These are phyloP conservation scores for Larimichthys crocea DNA, from an alignment of 2,113 vertebrate genomes.

Conservation along the genomic window DNA sequence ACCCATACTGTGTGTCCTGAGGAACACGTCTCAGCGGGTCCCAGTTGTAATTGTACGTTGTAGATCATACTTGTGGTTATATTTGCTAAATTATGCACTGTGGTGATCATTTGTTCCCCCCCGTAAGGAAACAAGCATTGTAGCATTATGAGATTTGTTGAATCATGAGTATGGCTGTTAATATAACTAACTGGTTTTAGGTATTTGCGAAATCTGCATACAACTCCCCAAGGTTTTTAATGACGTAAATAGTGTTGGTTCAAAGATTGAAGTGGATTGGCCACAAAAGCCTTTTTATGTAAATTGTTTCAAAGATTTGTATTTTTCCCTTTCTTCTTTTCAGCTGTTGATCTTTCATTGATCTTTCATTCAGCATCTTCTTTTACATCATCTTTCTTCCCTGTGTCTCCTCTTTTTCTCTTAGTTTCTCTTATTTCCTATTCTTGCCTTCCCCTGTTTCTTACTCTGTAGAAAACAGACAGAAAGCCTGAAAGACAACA, in stretches of 20 bases:
- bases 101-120: background rate
- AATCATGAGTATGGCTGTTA: background rate
- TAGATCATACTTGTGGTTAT: background rate
- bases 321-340: too few species aligned
- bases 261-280: slow-evolving; percentile 29
- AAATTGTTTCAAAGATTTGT: background rate
- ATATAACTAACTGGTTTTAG: slow-evolving; percentile 7
- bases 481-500: slow-evolving; percentile 31
- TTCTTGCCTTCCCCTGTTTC: background rate
- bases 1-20: background rate
- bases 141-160: background rate
- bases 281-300: slow-evolving; percentile 11
- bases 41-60: background rate
- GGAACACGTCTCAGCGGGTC: background rate
- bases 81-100: slow-evolving; percentile 5
- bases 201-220: slow-evolving; percentile 21
- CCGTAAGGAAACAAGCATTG: background rate
- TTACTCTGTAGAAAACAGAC: slow-evolving; percentile 21
- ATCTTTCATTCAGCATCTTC: too few species aligned
- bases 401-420: too few species aligned
- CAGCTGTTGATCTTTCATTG: too few species aligned
- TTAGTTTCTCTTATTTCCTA: background rate
- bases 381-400: too few species aligned
- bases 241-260: slow-evolving; percentile 10
- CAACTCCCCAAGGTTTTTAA: slow-evolving; percentile 4